Evolutionary conservation across 2,113 vertebrate species (phyloP), one percentile per base, ranked within the genome.

Genomic region (Varanus salvator): DNA sequence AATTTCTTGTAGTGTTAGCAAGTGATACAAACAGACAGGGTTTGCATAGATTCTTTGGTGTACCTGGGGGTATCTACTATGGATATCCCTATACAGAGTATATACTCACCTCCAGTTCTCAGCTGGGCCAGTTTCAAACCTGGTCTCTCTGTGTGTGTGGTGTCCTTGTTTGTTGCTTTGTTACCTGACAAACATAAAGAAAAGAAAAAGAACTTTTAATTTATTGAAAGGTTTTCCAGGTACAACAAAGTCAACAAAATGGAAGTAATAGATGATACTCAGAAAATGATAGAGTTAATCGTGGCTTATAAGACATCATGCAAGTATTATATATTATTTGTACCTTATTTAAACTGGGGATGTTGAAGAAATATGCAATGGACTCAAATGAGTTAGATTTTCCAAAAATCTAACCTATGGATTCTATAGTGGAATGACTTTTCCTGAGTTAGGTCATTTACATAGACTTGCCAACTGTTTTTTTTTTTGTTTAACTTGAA

Each of bases 1-100:
- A 89, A 80, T 75, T 77, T 89, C 69, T 60, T 0, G 3, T 38
- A 68, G 89, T 78, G 90, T 60, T 80, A 89, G 80, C 54, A 69
- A 71, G 3, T 29, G 64, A 31, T 85, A 48, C n/a, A 80, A 23
- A 66, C 54, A 44, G 74, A 85, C 54, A 54, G 31, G 25, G 44
- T 80, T 69, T 90, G 64, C 64, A 69, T 90, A 80, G 31, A n/a
- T 85, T 14, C 66, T 31, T 78, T 66, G 31, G 57, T 25, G 31
- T 82, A 50, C 23, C n/a, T 78, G 50, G 31, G 57, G 15, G 31
- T 82, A 50, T 27, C n/a, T 23, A 25, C 14, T 21, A 8, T 69
- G 74, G 29, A 15, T 80, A 80, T 29, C 12, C 31, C 38, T 27
- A 71, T 1, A 83, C 19, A 66, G 48, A 64, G 29, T 1, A 21